phyloP scores from a whole-genome alignment of 2,888 invertebrate species.

The Ashinkailepas kermadecensis region DNA sequence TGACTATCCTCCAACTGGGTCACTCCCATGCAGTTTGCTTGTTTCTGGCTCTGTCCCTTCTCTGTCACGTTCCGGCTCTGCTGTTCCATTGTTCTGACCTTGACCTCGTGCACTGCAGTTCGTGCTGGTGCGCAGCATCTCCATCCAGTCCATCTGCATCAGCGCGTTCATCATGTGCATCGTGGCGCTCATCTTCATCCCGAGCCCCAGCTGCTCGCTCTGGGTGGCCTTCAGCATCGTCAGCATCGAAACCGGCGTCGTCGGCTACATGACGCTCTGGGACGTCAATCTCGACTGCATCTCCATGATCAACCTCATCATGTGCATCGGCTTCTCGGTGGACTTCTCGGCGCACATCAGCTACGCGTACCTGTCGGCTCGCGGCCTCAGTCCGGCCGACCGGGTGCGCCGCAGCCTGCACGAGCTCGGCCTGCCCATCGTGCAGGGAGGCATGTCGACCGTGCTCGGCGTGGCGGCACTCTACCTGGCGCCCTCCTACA shows the following conservation, averaged over 20 bases:
- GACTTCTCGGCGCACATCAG: slow-evolving; percentile 43
- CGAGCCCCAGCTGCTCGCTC: slow-evolving; percentile 79
- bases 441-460: slow-evolving; percentile 85
- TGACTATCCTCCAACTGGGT: too few relatives aligned
- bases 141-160: slow-evolving; percentile 79
- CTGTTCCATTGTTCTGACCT: too few relatives aligned
- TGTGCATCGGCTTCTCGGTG: slow-evolving; percentile 64
- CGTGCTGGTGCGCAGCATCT: slow-evolving; percentile 76
- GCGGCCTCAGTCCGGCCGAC: slow-evolving; percentile 26
- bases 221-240: slow-evolving; percentile 94
- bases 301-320: slow-evolving; percentile 93
- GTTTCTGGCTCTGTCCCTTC: neutral
- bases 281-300: slow-evolving; percentile 87
- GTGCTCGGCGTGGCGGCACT: slow-evolving; percentile 80
- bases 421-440: slow-evolving; percentile 44
- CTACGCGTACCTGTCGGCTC: slow-evolving; percentile 44
- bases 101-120: slow-evolving; percentile 50
- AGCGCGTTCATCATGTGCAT: slow-evolving; percentile 90
- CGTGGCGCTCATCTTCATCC: slow-evolving; percentile 86
- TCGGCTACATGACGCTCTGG: slow-evolving; percentile 95
- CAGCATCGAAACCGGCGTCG: slow-evolving; percentile 86
- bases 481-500: slow-evolving; percentile 82
- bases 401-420: slow-evolving; percentile 41
- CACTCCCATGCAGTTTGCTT: too few relatives aligned
- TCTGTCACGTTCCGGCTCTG: too few relatives aligned